Percentiles rank a stretch among this genome's conserved stretches.
These are phyloP conservation scores for Grammomys dolichurus DNA, from an alignment of 2,113 vertebrate genomes.

Conservation along the genomic window DNA sequence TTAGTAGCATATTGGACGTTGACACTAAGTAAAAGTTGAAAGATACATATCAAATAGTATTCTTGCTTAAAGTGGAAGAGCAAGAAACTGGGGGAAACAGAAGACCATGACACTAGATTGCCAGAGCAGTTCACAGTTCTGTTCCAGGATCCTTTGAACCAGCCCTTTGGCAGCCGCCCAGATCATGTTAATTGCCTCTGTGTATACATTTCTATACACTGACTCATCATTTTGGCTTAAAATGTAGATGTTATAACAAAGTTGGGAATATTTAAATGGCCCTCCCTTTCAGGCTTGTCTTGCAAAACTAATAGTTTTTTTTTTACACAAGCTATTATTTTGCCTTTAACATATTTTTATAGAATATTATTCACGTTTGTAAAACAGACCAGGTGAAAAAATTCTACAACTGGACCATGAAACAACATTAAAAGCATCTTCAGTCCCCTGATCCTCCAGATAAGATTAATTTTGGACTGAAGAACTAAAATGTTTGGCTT, in stretches of 20 bases:
- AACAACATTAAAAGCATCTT: not conserved
- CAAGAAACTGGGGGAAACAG: not conserved
- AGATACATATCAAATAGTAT: constrained; percentile 32
- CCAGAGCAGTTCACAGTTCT: constrained; percentile 31
- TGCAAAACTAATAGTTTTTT: constrained; percentile 41
- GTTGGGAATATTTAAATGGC: constrained; percentile 61
- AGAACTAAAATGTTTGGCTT: not conserved
- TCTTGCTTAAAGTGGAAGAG: constrained; percentile 48
- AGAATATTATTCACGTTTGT: constrained; percentile 39
- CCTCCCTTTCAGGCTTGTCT: constrained; percentile 30
- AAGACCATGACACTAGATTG: constrained; percentile 17
- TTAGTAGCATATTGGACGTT: constrained; percentile 39
- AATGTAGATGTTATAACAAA: constrained; percentile 42
- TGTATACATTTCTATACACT: constrained; percentile 61
- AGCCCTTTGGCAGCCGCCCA: constrained; percentile 53
- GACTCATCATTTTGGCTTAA: constrained; percentile 38
- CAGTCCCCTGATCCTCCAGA: not conserved
- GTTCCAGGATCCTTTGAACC: constrained; percentile 42
- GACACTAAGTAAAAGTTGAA: constrained; percentile 40
- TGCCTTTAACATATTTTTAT: constrained; percentile 61
- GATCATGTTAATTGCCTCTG: constrained; percentile 50
- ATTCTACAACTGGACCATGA: not conserved
- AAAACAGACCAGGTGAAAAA: constrained; percentile 43
- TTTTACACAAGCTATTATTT: constrained; percentile 64
- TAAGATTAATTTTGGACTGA: not conserved